Base-by-base conservation (phyloP, 2,797 vertebrate genomes). In the Sarcophilus harrisii region DNA sequence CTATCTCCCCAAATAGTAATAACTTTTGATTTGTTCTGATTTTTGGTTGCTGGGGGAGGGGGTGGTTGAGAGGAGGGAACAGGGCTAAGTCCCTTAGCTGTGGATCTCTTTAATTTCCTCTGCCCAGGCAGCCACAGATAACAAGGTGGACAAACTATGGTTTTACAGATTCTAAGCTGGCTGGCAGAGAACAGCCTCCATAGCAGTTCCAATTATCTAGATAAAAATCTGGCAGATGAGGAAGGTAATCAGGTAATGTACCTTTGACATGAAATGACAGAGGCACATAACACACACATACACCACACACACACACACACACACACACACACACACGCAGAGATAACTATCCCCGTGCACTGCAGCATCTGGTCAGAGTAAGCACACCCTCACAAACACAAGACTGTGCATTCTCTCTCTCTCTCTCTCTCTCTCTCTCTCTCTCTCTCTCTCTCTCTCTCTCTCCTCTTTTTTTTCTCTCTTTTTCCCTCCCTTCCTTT, bases 161-260 rank as follows among this genome's bases (percentile, higher is more conserved):
- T 92, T 93, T 95, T 95, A 4, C 92, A 97, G 97, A 95, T 93
- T 97, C 97, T 95, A 21, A 96, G 97, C 98, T 66, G 96, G 91
- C 97, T 92, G 96, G 93, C 95, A 95, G 95, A 94, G 96, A 97
- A 96, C 97, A 98, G 98, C 98, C 97, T 97, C 97, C 92, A 94
- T 95, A 92, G 97, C 97, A 45, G 97, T 97, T 96, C 97, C 98
- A 95, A 93, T 98, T 97, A 97, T 93, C 98, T 90, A 97, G 97
- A 98, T 97, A 97, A 95, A 96, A 98, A 97, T 97, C 98, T 97
- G 98, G 95, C 97, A 94, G 97, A 95, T 95, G 55, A 92, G 97
- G 93, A 91, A 96, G 97, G 98, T 97, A 57, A 95, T 96, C 98
- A 97, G 98, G 98, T 98, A 98, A 96, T 93, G 98, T 95, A 96